Percentiles rank a stretch among this genome's conserved stretches.
These are phyloP conservation scores for Chromis chromis DNA, from an alignment of 2,797 vertebrate species.

Conservation along the genomic window DNA sequence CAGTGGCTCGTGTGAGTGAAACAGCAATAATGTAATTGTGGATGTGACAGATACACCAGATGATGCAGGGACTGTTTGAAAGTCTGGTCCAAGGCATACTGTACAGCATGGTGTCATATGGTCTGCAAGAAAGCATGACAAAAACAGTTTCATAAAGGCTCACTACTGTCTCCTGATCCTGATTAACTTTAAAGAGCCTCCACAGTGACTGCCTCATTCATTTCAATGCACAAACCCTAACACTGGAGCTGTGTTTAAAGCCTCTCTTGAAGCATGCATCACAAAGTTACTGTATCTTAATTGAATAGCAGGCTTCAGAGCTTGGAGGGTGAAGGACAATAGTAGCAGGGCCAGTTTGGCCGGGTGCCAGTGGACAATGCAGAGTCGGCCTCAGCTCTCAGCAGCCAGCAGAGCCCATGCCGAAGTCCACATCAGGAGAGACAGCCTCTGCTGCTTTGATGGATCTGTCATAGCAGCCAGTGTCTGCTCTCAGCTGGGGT, in stretches of 20 bases:
- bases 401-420: slow-evolving; percentile 74
- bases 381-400: slow-evolving; percentile 70
- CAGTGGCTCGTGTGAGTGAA: slow-evolving; percentile 82
- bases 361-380: slow-evolving; percentile 78
- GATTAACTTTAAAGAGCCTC: slow-evolving; percentile 47
- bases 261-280: slow-evolving; percentile 42
- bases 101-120: slow-evolving; percentile 76
- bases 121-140: slow-evolving; percentile 73
- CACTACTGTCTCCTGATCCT: slow-evolving; percentile 33
- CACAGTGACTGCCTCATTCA: slow-evolving; percentile 23
- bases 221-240: slow-evolving; percentile 15
- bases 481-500: slow-evolving; percentile 80
- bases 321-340: slow-evolving; percentile 84
- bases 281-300: slow-evolving; percentile 80
- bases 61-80: slow-evolving; percentile 77
- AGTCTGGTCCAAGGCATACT: slow-evolving; percentile 77
- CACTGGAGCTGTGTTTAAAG: slow-evolving; percentile 28
- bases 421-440: slow-evolving; percentile 82
- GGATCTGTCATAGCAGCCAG: slow-evolving; percentile 84
- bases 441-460: slow-evolving; percentile 84
- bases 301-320: slow-evolving; percentile 79
- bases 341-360: slow-evolving; percentile 79
- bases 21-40: slow-evolving; percentile 83
- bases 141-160: slow-evolving; percentile 62
- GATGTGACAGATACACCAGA: slow-evolving; percentile 81